These are phyloP conservation scores for Vidua macroura DNA, from an alignment of 2,113 vertebrate species.

Conservation along the genomic window DNA sequence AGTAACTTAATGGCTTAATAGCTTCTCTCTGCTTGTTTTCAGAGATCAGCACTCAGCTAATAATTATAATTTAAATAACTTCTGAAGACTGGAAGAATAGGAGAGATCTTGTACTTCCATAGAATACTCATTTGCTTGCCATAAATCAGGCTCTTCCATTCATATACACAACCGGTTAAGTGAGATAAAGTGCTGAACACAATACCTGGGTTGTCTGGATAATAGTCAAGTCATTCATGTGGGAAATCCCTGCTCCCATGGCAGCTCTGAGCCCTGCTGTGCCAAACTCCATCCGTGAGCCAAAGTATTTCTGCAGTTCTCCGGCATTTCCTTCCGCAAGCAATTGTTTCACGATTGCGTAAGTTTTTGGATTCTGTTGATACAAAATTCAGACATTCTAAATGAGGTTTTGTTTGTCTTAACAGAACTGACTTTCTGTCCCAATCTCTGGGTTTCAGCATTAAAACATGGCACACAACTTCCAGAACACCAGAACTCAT, in stretches of 20 bases:
- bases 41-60: neutral
- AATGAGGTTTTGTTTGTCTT: neutral
- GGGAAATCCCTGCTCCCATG: conserved; percentile 90
- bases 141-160: neutral
- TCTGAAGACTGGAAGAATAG: neutral
- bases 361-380: conserved; percentile 88
- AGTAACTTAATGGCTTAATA: neutral
- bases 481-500: neutral
- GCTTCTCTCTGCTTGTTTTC: neutral
- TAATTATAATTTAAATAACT: neutral
- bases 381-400: neutral
- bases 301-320: conserved; percentile 85
- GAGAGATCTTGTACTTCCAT: neutral
- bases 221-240: conserved; percentile 95
- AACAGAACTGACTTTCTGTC: neutral
- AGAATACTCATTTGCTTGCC: neutral
- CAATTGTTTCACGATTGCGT: conserved; percentile 76
- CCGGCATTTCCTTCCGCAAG: conserved; percentile 72
- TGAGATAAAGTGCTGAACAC: neutral
- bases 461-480: neutral
- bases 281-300: conserved; percentile 93
- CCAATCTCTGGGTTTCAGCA: neutral
- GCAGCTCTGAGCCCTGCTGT: conserved; percentile 91
- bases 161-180: neutral
- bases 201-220: conserved; percentile 93